Base-by-base conservation (phyloP, 35 echinoderm and acorn worm genomes). In the Diadema setosum region DNA sequence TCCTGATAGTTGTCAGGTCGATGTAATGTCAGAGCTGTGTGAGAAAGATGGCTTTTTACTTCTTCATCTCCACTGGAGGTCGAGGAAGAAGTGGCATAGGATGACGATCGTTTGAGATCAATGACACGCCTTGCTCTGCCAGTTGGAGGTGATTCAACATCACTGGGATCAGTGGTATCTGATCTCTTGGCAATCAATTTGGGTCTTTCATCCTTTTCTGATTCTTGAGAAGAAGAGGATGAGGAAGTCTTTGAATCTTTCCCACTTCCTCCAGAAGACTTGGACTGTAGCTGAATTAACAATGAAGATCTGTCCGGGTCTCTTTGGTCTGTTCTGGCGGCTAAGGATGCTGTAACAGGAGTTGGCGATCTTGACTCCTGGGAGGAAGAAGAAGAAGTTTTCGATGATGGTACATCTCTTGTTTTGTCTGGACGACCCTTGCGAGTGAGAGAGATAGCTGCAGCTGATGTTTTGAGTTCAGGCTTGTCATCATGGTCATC, bases 21-120 rank as follows among this genome's bases (percentile, higher is more conserved):
- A 27, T 67, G 63, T 16, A 67, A 16, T 34, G 37, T 29, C 63
- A 67, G 17, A 8, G 27, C 30, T 11, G 63, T 34, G 27, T 18
- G 30, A 14, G 63, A 67, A 3, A 29, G 14, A 5, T 32, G 21
- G 17, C 27, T 67, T 67, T 67, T 34, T 16, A 33, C 73, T 67
- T 67, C 63, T 16, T 67, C 73, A 42, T 78, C 73, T 16, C 73
- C 20, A 78, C 73, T 78, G 16, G 35, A 25, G 24, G 73, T n/a
- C 44, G 73, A 78, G 3, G 73, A 43, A 4, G 67, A 75, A 1
- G 69, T 35, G 20, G 69, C 31, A 20, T 9, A 32, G 24, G 33
- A 76, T 76, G 73, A 78, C 37, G 73, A 78, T 25, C n/a, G n/a
- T n/a, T n/a, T n/a, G n/a, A n/a, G n/a, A n/a, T 52, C 48, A 52